Conservation (phyloP, 1,140 invertebrate species). For the Aphidius gifuensis region DNA sequence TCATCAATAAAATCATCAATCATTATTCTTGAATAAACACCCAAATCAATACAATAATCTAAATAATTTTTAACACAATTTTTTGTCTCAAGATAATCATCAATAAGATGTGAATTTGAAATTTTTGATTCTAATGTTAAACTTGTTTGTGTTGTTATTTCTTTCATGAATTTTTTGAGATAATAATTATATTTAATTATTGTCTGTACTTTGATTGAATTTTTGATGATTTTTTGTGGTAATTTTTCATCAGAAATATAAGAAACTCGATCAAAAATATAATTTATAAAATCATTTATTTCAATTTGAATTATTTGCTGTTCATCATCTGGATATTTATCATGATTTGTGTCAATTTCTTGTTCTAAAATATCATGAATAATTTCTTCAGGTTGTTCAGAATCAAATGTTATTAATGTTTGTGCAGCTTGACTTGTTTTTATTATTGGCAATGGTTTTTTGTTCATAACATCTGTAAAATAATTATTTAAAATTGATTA, state of each 20-base stretch:
- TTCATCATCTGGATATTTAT: slow-evolving; percentile 1
- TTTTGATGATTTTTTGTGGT: background rate
- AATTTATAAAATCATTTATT: slow-evolving; percentile 23
- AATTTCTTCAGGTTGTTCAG: slow-evolving; percentile 3
- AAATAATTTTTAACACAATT: slow-evolving; percentile 18
- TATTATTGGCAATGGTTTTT: slow-evolving; percentile 19
- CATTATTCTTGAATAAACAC: slow-evolving; percentile 17
- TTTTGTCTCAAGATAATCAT: slow-evolving; percentile 25
- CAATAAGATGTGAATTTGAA: slow-evolving; percentile 29
- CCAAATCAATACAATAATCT: slow-evolving; percentile 22
- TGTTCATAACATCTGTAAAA: slow-evolving; percentile 22
- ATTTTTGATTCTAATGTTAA: slow-evolving; percentile 30
- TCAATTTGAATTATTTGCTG: slow-evolving; percentile 12
- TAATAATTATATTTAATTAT: slow-evolving; percentile 26
- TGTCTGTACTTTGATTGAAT: slow-evolving; percentile 23
- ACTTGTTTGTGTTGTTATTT: slow-evolving; percentile 30
- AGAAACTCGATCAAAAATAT: slow-evolving; percentile 22
- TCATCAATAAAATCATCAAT: slow-evolving; percentile 30
- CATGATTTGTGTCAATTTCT: background rate
- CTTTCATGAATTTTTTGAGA: slow-evolving; percentile 20
- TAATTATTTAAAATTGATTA: background rate
- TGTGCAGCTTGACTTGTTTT: slow-evolving; percentile 20
- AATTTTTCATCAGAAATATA: slow-evolving; percentile 30
- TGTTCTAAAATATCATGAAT: background rate
- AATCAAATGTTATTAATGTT: slow-evolving; percentile 25